Evolutionary conservation across 2,113 vertebrate genomes (phyloP).

Genomic region (Lates calcarifer): DNA sequence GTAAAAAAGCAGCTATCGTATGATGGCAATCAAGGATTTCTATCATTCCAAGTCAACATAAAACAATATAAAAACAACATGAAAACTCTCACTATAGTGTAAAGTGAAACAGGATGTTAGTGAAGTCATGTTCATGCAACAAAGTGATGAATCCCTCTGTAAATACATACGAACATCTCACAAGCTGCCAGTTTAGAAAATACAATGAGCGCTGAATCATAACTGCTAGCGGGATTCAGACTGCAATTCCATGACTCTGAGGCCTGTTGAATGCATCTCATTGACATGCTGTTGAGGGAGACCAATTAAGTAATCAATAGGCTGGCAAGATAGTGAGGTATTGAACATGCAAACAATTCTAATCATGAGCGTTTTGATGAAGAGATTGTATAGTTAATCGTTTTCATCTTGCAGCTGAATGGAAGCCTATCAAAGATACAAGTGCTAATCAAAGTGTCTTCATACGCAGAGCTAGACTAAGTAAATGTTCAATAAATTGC

Average conservation of each 20-base stretch:
- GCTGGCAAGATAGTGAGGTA: conserved; percentile 48
- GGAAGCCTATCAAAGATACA: conserved; percentile 27
- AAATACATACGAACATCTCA: conserved; percentile 7
- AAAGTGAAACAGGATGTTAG: not conserved
- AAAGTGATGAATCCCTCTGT: not conserved
- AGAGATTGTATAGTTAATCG: conserved; percentile 39
- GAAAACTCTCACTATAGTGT: not conserved
- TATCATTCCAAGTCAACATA: not conserved
- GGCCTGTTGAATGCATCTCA: conserved; percentile 27
- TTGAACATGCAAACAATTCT: conserved; percentile 43
- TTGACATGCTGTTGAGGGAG: conserved; percentile 30
- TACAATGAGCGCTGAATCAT: conserved; percentile 15
- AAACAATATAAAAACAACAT: no score
- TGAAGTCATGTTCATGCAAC: not conserved
- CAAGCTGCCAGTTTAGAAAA: conserved; percentile 1
- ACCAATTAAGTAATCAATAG: conserved; percentile 60
- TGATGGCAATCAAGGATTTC: not conserved
- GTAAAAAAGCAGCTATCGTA: not conserved
- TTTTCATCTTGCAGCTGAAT: conserved; percentile 38
- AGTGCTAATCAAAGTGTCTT: conserved; percentile 59
- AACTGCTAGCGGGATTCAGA: conserved; percentile 5
- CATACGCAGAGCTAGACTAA: not conserved
- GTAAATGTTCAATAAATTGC: conserved; percentile 38
- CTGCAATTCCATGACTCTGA: conserved; percentile 4
- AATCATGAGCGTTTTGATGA: conserved; percentile 45